These are phyloP conservation scores for Meloidogyne hapla DNA, from an alignment of 1,140 invertebrate genomes.

Conservation along the genomic window DNA sequence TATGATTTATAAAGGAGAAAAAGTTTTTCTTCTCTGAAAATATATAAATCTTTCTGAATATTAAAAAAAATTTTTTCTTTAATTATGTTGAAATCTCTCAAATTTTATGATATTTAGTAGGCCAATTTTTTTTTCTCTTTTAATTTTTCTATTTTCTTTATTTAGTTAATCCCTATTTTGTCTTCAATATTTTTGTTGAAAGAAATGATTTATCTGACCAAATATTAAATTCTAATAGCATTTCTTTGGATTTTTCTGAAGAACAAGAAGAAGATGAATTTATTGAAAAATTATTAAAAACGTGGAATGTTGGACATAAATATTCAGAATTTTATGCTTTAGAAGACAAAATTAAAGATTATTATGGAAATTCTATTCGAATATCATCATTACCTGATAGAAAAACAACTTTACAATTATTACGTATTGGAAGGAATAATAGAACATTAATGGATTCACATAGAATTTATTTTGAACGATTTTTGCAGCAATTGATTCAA, in stretches of 20 bases:
- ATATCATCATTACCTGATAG: constrained; percentile 34
- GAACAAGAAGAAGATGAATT: constrained; percentile 20
- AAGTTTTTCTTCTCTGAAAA: too few species aligned
- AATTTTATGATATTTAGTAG: too few species aligned
- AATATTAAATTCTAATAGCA: constrained; percentile 10
- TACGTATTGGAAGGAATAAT: constrained; percentile 31
- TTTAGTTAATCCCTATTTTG: constrained; percentile 42
- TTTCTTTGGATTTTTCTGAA: not conserved
- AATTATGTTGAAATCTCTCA: too few species aligned
- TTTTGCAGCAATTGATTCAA: constrained; percentile 34
- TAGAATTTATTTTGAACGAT: constrained; percentile 35
- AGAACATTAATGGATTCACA: constrained; percentile 42
- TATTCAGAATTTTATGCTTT: constrained; percentile 50
- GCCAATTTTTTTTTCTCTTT: not conserved
- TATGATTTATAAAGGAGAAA: too few species aligned
- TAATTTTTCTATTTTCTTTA: constrained; percentile 14
- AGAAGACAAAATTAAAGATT: constrained; percentile 34
- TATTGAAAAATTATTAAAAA: constrained; percentile 12
- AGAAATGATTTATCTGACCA: constrained; percentile 37
- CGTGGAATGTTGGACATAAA: constrained; percentile 44
- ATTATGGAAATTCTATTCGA: constrained; percentile 38
- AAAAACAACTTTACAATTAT: constrained; percentile 37
- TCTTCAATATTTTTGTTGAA: constrained; percentile 39
- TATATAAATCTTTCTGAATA: too few species aligned
- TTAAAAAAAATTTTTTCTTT: too few species aligned